Evolutionary conservation across 2,113 vertebrate species (phyloP).

Genomic region (Prionailurus bengalensis): DNA sequence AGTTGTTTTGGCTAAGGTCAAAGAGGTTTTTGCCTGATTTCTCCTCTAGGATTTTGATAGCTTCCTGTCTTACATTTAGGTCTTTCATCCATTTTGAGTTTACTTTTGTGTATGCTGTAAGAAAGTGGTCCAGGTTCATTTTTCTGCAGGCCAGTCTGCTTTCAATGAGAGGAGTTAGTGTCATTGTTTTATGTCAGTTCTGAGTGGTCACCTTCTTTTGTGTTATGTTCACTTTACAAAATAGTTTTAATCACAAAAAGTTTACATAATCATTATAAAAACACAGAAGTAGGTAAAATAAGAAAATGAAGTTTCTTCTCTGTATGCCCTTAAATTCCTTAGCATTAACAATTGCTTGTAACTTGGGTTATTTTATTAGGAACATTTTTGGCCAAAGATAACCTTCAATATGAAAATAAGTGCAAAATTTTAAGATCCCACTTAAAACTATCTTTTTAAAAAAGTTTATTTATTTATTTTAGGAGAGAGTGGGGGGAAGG

Average conservation of each 20-base stretch:
- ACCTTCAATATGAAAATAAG: conserved; percentile 27
- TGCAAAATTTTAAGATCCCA: neutral
- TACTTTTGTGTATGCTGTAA: no score
- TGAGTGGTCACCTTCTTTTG: neutral
- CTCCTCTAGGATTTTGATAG: no score
- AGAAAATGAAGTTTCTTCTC: neutral
- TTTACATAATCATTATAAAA: conserved; percentile 11
- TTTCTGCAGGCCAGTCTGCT: neutral
- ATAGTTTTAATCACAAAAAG: neutral
- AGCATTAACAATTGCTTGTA: neutral
- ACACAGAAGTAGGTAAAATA: neutral
- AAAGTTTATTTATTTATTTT: no score
- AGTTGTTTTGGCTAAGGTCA: no score
- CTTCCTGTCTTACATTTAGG: no score
- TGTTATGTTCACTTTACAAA: neutral
- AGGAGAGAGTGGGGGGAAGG: no score
- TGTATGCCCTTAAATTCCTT: neutral
- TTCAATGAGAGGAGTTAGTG: neutral
- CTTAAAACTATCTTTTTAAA: neutral
- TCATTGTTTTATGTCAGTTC: neutral
- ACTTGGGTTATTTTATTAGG: neutral
- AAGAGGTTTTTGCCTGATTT: no score
- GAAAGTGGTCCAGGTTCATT: no score
- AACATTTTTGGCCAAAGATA: conserved; percentile 21
- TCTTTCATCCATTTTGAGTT: no score